Evolutionary conservation across 2,888 invertebrate species (phyloP), one percentile per base, ranked within the genome.

Genomic region (Mactromeris polynyma): DNA sequence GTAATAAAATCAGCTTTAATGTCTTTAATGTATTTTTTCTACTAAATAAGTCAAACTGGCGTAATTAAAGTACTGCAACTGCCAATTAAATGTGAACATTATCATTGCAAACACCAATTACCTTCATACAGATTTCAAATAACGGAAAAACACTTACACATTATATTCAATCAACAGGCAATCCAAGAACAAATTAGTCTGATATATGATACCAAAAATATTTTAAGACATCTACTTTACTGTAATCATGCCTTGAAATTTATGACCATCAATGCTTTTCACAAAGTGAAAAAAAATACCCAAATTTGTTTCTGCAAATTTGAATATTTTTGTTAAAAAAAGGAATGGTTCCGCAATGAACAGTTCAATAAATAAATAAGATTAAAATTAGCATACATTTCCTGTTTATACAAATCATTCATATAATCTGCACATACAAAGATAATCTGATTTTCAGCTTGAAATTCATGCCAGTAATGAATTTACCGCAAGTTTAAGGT

Each of bases 341-440:
- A n/a, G n/a, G n/a, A n/a, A n/a, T 26, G 78, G 78, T 33, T 77
- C 46, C 33, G 54, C 38, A n/a, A 46, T 54, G 36, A 83, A 33
- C 31, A 19, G 33, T 83, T 84, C n/a, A 78, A 51, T 36, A n/a
- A 19, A 36, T 36, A 21, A 84, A 51, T 26, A 36, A 36, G 78
- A 54, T 78, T 51, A 33, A 33, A 84, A 54, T 64, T 73, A 36
- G 21, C 84, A 78, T 54, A 46, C 51, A 33, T 54, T 84, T 84
- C 84, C 84, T 84, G 84, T 78, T 31, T 17, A 36, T 84, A 51
- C 46, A 84, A 84, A 78, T 51, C n/a, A 64, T 69, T 33, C 31
- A 26, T 78, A 54, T 17, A 38, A 77, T n/a, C n/a, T 51, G 51
- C 33, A 51, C 78, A 83, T 46, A 33, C 77, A 78, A 46, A 46